Evolutionary conservation across 2,888 invertebrate genomes (phyloP).

Genomic region (Eupithecia inturbata): DNA sequence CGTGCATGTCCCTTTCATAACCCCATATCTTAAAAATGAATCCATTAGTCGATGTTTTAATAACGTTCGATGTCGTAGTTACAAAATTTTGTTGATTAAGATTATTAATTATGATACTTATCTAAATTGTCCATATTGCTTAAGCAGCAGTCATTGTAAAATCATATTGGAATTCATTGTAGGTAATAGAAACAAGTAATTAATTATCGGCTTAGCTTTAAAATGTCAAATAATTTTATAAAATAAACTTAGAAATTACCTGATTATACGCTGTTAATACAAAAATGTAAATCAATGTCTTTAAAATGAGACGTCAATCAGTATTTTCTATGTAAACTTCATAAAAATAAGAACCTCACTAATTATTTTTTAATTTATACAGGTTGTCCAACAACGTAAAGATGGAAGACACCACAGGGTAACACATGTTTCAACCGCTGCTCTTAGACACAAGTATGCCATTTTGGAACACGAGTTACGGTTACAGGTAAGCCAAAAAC

Average conservation of each 20-base stretch:
- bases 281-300: conserved; percentile 8
- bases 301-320: neutral
- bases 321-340: neutral
- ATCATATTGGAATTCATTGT: conserved; percentile 49
- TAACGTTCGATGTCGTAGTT: conserved; percentile 53
- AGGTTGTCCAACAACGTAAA: conserved; percentile 79
- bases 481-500: conserved; percentile 65
- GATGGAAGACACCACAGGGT: conserved; percentile 71
- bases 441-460: conserved; percentile 79
- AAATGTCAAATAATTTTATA: conserved; percentile 10
- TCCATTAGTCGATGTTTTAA: conserved; percentile 59
- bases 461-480: conserved; percentile 78
- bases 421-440: conserved; percentile 73
- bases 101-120: too few species aligned
- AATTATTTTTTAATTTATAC: conserved; percentile 35
- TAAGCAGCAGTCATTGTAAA: conserved; percentile 52
- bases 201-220: conserved; percentile 58
- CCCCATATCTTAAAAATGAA: conserved; percentile 52
- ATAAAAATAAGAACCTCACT: conserved; percentile 3
- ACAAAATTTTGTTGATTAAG: conserved; percentile 36
- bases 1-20: conserved; percentile 69
- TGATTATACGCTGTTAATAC: neutral
- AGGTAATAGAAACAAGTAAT: conserved; percentile 51
- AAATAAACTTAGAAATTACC: neutral
- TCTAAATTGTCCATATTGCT: conserved; percentile 45